Conservation (phyloP, 2,113 vertebrate species). For the Vulpes lagopus region DNA sequence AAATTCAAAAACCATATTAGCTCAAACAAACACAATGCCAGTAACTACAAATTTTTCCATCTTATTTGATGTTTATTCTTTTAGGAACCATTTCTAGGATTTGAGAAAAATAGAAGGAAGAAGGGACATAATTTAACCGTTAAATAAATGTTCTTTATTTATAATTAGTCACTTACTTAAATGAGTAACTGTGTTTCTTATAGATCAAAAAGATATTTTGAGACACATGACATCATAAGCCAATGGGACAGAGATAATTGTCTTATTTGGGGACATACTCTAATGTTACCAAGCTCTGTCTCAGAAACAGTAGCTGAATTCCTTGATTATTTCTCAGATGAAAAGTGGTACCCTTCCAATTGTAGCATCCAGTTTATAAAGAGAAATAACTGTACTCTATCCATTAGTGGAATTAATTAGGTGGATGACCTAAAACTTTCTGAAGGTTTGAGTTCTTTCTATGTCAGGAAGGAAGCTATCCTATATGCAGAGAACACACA, state of each 20-base stretch:
- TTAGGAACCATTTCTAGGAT: neutral
- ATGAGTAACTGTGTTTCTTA: neutral
- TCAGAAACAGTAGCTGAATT: neutral
- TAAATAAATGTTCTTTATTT: slow-evolving; percentile 21
- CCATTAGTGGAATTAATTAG: neutral
- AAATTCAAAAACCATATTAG: neutral
- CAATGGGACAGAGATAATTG: neutral
- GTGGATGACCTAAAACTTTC: neutral
- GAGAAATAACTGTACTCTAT: neutral
- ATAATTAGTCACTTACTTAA: neutral
- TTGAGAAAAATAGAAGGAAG: slow-evolving; percentile 21
- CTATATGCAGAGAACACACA: neutral
- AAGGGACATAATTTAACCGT: neutral
- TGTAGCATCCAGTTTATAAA: neutral
- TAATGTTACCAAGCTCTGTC: neutral
- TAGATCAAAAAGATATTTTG: neutral
- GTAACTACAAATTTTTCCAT: neutral
- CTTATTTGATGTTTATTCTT: neutral
- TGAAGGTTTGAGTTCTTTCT: neutral
- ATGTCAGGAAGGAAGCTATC: neutral
- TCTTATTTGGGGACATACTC: neutral
- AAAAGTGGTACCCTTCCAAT: neutral
- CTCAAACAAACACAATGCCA: neutral
- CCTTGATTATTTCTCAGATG: neutral
- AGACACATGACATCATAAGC: neutral